A percentile compares a stretch with the other conserved stretches of the same genome.
Conservation (phyloP, 2,113 vertebrate genomes). For the Trinectes maculatus region DNA sequence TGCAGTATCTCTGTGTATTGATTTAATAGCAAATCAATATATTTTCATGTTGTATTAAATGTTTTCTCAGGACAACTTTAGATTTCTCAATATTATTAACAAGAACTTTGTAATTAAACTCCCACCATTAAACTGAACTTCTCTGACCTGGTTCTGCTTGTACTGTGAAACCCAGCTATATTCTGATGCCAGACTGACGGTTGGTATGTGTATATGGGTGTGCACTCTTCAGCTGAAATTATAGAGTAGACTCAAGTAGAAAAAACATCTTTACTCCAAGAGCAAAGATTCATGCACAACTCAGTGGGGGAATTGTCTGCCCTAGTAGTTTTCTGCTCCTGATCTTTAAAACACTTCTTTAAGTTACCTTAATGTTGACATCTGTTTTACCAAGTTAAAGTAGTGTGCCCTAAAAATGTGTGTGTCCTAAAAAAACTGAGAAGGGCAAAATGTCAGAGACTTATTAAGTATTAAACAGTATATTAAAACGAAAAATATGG, state of each 20-base stretch:
- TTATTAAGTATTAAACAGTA: too few relatives aligned
- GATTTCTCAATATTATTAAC: background rate
- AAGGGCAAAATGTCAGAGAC: too few relatives aligned
- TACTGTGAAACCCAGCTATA: background rate
- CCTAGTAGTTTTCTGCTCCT: constrained; percentile 1
- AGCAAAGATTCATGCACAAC: constrained; percentile 13
- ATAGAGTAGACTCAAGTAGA: constrained; percentile 10
- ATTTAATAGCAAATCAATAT: background rate
- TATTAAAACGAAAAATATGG: too few relatives aligned
- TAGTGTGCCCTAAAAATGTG: too few relatives aligned
- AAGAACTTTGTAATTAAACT: background rate
- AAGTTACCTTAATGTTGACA: background rate
- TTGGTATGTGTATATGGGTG: constrained; percentile 6
- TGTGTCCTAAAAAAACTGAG: background rate
- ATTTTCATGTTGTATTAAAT: background rate
- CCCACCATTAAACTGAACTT: background rate
- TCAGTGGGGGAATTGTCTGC: background rate
- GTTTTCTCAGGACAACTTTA: background rate
- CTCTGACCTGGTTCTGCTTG: constrained; percentile 17
- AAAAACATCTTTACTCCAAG: constrained; percentile 19
- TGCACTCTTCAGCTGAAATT: constrained; percentile 16
- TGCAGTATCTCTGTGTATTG: background rate
- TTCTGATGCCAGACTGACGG: constrained; percentile 7
- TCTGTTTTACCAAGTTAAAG: background rate
- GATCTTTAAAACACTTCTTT: background rate